These are phyloP conservation scores for Caerostris extrusa DNA, from an alignment of 1,140 invertebrate species.

Conservation along the genomic window DNA sequence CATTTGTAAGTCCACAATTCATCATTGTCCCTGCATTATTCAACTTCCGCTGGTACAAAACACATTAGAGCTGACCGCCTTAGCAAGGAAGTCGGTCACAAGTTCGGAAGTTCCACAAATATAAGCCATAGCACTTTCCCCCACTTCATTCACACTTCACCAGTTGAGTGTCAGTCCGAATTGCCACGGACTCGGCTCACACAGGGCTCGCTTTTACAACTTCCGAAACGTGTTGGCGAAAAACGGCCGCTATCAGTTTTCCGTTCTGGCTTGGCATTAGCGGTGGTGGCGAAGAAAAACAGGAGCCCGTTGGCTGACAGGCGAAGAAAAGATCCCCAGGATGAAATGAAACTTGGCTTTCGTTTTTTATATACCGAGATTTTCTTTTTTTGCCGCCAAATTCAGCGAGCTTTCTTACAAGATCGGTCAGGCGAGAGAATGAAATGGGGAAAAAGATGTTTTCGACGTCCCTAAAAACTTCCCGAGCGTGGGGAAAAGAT, in stretches of 20 bases:
- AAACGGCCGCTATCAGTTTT: neutral
- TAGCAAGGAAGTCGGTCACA: no score
- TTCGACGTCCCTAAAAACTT: conserved; percentile 45
- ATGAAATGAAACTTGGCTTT: neutral
- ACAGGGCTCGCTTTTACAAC: neutral
- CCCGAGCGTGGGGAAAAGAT: neutral
- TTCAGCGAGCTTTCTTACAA: neutral
- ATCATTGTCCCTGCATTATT: no score
- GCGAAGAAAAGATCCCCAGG: neutral
- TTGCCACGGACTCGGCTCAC: neutral
- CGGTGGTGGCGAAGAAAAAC: neutral
- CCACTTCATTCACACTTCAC: neutral
- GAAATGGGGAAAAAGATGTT: neutral
- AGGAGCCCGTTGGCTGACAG: neutral
- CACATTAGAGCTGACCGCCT: no score
- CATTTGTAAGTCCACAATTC: no score
- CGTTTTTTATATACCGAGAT: neutral
- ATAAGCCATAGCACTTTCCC: neutral
- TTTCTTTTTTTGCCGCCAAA: neutral
- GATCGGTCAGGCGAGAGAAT: neutral
- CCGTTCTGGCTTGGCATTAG: conserved; percentile 25
- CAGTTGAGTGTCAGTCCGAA: conserved; percentile 13
- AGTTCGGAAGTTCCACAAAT: no score
- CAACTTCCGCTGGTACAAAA: no score
- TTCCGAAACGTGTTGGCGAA: neutral